Evolutionary conservation across 2,888 invertebrate species (phyloP).

Genomic region (Tetheella fluctuosa): DNA sequence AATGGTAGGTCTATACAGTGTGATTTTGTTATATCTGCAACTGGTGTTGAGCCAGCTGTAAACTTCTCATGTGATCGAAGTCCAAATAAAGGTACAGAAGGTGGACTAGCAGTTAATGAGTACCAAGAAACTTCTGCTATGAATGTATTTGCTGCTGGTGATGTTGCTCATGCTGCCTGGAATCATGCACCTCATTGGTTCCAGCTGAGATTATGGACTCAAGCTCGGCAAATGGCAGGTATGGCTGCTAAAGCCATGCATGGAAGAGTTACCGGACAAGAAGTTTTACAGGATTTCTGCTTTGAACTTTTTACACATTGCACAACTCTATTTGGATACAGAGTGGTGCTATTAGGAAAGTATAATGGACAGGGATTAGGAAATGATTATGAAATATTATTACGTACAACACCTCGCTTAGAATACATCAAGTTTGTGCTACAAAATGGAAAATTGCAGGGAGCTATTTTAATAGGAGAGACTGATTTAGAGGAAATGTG

Average conservation of each 20-base stretch:
- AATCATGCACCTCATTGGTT: constrained; percentile 91
- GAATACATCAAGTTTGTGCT: constrained; percentile 96
- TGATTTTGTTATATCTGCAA: constrained; percentile 97
- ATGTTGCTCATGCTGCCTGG: constrained; percentile 95
- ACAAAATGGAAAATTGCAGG: constrained; percentile 92
- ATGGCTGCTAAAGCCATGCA: constrained; percentile 97
- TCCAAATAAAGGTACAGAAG: constrained; percentile 86
- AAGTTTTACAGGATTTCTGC: constrained; percentile 94
- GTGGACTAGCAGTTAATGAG: constrained; percentile 94
- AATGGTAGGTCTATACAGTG: constrained; percentile 89
- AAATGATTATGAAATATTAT: constrained; percentile 91
- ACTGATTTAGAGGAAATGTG: constrained; percentile 99
- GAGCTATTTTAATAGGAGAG: constrained; percentile 97
- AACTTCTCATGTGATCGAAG: constrained; percentile 82
- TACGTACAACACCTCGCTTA: constrained; percentile 91
- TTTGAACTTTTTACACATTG: constrained; percentile 99
- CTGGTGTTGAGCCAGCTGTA: constrained; percentile 92
- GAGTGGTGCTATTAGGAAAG: constrained; percentile 95
- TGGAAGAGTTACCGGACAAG: constrained; percentile 83
- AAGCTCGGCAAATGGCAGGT: constrained; percentile 98
- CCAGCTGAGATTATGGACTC: constrained; percentile 98
- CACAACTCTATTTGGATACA: constrained; percentile 96
- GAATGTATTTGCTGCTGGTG: constrained; percentile 97
- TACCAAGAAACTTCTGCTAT: constrained; percentile 91
- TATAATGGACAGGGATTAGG: constrained; percentile 96